phyloP scores from a whole-genome alignment of 23 tunicate species.

The Halocynthia aurantium region DNA sequence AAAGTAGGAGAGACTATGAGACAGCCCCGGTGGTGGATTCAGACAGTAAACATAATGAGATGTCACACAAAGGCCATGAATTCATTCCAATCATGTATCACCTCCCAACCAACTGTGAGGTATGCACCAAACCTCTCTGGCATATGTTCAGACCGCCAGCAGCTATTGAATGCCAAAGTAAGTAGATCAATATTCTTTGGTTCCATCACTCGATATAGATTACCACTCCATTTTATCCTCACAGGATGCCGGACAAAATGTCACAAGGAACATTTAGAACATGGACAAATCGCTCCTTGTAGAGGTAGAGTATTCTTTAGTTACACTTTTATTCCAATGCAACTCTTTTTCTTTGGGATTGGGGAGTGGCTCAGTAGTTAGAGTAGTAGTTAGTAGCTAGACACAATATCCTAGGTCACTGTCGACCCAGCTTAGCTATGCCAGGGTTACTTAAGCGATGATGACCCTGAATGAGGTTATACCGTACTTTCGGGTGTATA shows the following conservation, averaged over 20 bases:
- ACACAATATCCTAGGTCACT: too few relatives aligned
- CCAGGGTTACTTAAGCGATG: too few relatives aligned
- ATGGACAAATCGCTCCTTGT: constrained; percentile 54
- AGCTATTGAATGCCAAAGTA: constrained; percentile 95
- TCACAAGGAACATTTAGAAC: constrained; percentile 76
- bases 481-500: too few relatives aligned
- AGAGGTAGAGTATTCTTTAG: constrained; percentile 36
- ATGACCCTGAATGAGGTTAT: too few relatives aligned
- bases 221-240: neutral
- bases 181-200: constrained; percentile 6
- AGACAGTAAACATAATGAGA: constrained; percentile 48
- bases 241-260: constrained; percentile 80
- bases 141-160: constrained; percentile 87
- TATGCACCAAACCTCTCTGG: constrained; percentile 87
- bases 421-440: too few relatives aligned
- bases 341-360: too few relatives aligned
- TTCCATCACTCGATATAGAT: neutral
- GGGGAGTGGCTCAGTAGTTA: too few relatives aligned
- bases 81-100: constrained; percentile 83
- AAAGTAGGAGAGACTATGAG: constrained; percentile 29
- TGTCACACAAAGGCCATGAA: constrained; percentile 82
- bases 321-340: neutral
- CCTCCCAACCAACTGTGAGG: constrained; percentile 92
- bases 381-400: too few relatives aligned
- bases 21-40: constrained; percentile 32